phyloP scores from a whole-genome alignment of 2,888 invertebrate species.

The Patella pellucida region DNA sequence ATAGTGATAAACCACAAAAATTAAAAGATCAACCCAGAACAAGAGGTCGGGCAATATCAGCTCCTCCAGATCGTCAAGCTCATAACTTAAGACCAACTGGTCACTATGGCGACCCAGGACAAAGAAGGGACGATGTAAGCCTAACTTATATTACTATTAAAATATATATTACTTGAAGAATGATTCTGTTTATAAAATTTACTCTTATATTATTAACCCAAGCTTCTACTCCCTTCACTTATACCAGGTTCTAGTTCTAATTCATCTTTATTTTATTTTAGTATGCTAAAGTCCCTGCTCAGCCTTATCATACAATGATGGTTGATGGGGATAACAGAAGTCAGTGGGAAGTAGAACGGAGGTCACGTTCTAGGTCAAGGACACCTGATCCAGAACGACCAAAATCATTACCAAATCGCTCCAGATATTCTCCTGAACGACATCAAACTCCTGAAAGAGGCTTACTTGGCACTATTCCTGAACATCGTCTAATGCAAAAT shows the following conservation, averaged over 20 bases:
- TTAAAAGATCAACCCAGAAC: slow-evolving; percentile 54
- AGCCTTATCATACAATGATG: not conserved
- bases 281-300: not conserved
- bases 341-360: slow-evolving; percentile 34
- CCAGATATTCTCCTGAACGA: slow-evolving; percentile 49
- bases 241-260: too few relatives aligned
- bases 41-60: slow-evolving; percentile 51
- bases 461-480: slow-evolving; percentile 57
- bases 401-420: slow-evolving; percentile 37
- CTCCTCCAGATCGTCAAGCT: not conserved
- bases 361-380: slow-evolving; percentile 52
- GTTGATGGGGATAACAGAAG: slow-evolving; percentile 26
- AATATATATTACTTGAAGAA: not conserved
- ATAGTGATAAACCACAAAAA: slow-evolving; percentile 56
- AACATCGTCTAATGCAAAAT: slow-evolving; percentile 53
- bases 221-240: too few relatives aligned
- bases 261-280: too few relatives aligned
- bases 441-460: slow-evolving; percentile 50
- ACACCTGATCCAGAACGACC: slow-evolving; percentile 55
- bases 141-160: not conserved
- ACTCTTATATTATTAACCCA: too few relatives aligned
- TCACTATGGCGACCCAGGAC: not conserved
- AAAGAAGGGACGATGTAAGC: slow-evolving; percentile 25
- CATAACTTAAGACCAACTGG: not conserved
- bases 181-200: too few relatives aligned